These are phyloP conservation scores for Chloroclysta siterata DNA, from an alignment of 2,888 invertebrate genomes.

Conservation along the genomic window DNA sequence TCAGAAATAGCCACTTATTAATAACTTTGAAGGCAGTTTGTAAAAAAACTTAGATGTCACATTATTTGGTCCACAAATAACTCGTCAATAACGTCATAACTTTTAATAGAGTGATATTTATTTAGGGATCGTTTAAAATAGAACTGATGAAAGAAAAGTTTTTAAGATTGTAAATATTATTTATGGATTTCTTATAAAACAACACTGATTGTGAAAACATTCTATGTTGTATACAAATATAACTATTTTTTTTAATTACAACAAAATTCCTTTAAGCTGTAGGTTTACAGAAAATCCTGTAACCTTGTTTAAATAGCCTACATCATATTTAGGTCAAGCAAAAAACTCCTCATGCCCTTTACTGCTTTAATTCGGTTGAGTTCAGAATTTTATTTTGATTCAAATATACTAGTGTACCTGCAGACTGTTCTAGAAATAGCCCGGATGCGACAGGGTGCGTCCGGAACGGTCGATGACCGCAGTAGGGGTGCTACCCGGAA, in stretches of 20 bases:
- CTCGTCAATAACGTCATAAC: slow-evolving; percentile 11
- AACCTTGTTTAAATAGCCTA: too few species aligned
- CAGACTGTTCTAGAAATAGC: slow-evolving; percentile 71
- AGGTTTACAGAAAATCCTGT: too few species aligned
- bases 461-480: slow-evolving; percentile 69
- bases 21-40: slow-evolving; percentile 56
- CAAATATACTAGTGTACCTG: slow-evolving; percentile 44
- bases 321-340: not conserved
- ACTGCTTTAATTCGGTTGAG: not conserved
- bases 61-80: slow-evolving; percentile 18
- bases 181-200: not conserved
- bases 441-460: slow-evolving; percentile 68
- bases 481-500: slow-evolving; percentile 31
- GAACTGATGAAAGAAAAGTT: not conserved
- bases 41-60: slow-evolving; percentile 38
- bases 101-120: slow-evolving; percentile 7
- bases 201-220: not conserved
- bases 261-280: too few species aligned
- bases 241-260: too few species aligned
- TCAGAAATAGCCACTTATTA: slow-evolving; percentile 65
- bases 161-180: not conserved
- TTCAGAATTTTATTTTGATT: slow-evolving; percentile 4
- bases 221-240: too few species aligned
- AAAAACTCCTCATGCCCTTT: not conserved
- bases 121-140: not conserved